Evolutionary conservation across 1,140 invertebrate genomes (phyloP).

Genomic region (Mylabris phalerata): DNA sequence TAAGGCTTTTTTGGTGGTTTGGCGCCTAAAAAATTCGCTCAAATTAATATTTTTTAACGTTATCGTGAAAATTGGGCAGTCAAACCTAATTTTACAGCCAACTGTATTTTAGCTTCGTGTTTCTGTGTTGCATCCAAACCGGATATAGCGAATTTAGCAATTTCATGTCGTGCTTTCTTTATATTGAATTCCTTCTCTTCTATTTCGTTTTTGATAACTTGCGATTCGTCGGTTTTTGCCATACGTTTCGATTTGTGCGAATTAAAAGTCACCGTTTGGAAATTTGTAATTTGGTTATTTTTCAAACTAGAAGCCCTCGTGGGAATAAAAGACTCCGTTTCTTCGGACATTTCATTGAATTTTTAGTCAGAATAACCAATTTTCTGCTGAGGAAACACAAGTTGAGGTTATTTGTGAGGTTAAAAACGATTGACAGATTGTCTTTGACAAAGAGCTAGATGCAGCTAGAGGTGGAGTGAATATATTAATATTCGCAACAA

Average conservation of each 20-base stretch:
- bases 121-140: conserved; percentile 52
- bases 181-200: conserved; percentile 48
- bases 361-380: too few relatives aligned
- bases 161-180: conserved; percentile 51
- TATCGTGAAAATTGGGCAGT: neutral
- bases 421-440: too few relatives aligned
- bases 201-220: conserved; percentile 1
- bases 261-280: conserved; percentile 46
- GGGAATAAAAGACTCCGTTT: conserved; percentile 39
- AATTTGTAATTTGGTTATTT: conserved; percentile 42
- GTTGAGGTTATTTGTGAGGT: too few relatives aligned
- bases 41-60: neutral
- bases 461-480: too few relatives aligned
- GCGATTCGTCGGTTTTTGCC: neutral
- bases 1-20: conserved; percentile 51
- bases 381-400: too few relatives aligned
- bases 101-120: conserved; percentile 50
- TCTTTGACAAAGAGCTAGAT: too few relatives aligned
- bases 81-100: conserved; percentile 54
- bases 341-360: too few relatives aligned
- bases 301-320: conserved; percentile 49
- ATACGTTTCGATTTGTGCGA: conserved; percentile 45
- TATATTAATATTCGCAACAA: too few relatives aligned
- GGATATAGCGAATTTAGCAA: conserved; percentile 58
- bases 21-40: conserved; percentile 44